These are phyloP conservation scores for Sprattus sprattus DNA, from an alignment of 2,113 vertebrate species.

Conservation along the genomic window DNA sequence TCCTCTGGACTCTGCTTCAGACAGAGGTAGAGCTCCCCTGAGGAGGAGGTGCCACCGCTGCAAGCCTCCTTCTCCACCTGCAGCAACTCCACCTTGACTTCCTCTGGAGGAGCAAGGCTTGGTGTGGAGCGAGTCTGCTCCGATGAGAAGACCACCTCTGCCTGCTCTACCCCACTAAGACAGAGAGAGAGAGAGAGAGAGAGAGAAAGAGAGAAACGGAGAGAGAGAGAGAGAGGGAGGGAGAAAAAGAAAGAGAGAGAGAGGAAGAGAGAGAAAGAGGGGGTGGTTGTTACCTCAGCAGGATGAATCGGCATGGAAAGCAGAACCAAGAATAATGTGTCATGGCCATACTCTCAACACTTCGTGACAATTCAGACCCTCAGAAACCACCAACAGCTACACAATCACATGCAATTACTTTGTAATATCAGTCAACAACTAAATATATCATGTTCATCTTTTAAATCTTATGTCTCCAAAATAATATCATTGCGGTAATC, in stretches of 20 bases:
- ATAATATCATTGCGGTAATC: no score
- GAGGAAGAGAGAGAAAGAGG: background rate
- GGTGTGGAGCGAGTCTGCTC: constrained; percentile 69
- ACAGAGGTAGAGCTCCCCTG: constrained; percentile 40
- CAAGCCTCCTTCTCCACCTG: constrained; percentile 22
- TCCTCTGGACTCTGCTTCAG: constrained; percentile 58
- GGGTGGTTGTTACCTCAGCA: background rate
- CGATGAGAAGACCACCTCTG: constrained; percentile 75
- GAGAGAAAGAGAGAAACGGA: background rate
- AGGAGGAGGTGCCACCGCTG: background rate
- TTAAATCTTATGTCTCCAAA: no score
- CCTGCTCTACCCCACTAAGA: constrained; percentile 78
- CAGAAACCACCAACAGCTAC: no score
- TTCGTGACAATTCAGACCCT: no score
- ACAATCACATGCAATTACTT: no score
- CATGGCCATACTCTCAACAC: no score
- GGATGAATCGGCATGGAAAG: background rate
- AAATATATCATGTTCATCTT: no score
- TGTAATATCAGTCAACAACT: no score
- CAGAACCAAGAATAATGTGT: no score
- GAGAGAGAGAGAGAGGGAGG: accelerated
- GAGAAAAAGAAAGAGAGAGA: background rate
- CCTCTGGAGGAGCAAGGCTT: constrained; percentile 39
- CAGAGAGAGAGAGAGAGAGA: background rate
- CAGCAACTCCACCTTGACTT: background rate